Conservation (phyloP, 2,113 vertebrate genomes). For the Petaurus breviceps region DNA sequence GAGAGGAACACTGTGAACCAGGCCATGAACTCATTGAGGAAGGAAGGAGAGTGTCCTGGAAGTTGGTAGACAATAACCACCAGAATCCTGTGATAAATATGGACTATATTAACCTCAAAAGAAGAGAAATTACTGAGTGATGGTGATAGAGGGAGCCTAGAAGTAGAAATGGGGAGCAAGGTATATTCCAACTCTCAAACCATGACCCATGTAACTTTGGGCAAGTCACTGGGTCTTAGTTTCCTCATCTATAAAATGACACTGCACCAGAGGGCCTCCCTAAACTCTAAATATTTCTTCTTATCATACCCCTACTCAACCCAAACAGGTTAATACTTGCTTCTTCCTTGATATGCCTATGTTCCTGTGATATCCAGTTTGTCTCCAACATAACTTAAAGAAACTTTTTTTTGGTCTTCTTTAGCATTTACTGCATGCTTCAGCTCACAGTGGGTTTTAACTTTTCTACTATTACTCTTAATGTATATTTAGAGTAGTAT, state of each 20-base stretch:
- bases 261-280: neutral
- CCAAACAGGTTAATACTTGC: neutral
- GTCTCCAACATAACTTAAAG: neutral
- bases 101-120: neutral
- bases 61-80: neutral
- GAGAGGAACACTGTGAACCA: neutral
- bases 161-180: neutral
- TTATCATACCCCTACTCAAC: neutral
- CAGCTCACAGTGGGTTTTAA: neutral
- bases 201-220: neutral
- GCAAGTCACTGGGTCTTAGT: neutral
- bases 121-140: neutral
- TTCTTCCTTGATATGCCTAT: neutral
- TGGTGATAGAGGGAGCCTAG: neutral
- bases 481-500: neutral
- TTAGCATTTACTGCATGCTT: neutral
- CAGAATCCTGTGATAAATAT: neutral
- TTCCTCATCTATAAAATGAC: neutral
- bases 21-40: neutral
- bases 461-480: neutral
- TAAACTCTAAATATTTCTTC: neutral
- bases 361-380: neutral
- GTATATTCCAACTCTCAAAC: neutral
- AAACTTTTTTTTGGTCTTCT: neutral
- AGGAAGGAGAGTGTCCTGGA: neutral